Percentiles rank a stretch among this genome's conserved stretches.
Conservation (phyloP, 1,140 invertebrate genomes). For the Cyclina sinensis region DNA sequence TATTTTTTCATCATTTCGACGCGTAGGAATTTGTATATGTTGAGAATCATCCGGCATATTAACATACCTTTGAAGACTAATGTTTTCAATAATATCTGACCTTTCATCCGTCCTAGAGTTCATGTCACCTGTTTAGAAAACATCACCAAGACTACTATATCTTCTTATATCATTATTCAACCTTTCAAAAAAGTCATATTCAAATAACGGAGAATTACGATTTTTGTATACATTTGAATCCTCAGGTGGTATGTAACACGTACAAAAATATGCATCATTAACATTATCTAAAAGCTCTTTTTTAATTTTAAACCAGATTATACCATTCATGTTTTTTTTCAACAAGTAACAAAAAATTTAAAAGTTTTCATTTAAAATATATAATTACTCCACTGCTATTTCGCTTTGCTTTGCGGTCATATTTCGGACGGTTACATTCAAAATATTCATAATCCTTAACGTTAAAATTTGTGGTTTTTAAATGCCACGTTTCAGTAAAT, state of each 20-base stretch:
- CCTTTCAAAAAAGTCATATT: conserved; percentile 46
- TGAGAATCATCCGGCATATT: neutral
- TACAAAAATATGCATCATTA: conserved; percentile 8
- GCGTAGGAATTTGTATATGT: neutral
- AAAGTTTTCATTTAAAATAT: too few relatives aligned
- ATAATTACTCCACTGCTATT: too few relatives aligned
- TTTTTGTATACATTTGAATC: conserved; percentile 4
- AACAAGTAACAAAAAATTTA: too few relatives aligned
- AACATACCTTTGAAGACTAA: conserved; percentile 11
- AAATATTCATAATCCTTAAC: too few relatives aligned
- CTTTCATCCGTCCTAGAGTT: neutral
- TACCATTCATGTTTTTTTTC: too few relatives aligned
- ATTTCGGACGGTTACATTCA: too few relatives aligned
- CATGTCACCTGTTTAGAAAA: neutral
- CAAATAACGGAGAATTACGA: neutral
- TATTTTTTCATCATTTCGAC: neutral
- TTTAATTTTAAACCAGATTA: conserved; percentile 29
- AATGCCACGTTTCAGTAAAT: too few relatives aligned
- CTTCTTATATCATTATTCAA: conserved; percentile 19
- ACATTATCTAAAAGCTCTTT: neutral
- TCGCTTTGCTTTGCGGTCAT: too few relatives aligned
- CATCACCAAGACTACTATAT: conserved; percentile 8
- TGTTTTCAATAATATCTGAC: conserved; percentile 2
- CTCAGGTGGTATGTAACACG: conserved; percentile 27
- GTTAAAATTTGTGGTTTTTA: too few relatives aligned